Evolutionary conservation across 2,888 invertebrate genomes (phyloP).

Genomic region (Chrysodeixis includens): DNA sequence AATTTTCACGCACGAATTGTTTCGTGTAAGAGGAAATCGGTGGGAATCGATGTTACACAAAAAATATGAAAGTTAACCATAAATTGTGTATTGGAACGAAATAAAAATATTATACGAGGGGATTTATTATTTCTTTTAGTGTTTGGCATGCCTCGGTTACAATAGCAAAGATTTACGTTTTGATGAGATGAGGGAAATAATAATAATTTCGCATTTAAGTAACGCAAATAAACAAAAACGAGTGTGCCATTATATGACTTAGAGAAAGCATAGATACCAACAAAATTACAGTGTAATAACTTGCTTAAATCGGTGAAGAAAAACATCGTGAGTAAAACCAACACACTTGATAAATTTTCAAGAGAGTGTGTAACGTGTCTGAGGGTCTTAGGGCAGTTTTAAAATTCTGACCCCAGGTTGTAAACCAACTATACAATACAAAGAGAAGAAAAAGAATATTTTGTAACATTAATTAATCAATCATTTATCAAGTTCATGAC

Average conservation of each 20-base stretch:
- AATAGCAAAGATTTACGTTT: background rate
- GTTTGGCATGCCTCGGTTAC: background rate
- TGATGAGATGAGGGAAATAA: background rate
- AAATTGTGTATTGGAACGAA: constrained; percentile 29
- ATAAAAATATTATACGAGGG: constrained; percentile 21
- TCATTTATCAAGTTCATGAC: too few species aligned
- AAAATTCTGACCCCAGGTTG: too few species aligned
- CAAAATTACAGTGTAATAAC: too few species aligned
- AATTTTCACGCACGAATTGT: constrained; percentile 52
- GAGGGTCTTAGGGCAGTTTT: too few species aligned
- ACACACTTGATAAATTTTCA: too few species aligned
- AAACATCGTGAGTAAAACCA: too few species aligned
- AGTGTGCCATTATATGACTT: background rate
- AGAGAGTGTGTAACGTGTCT: too few species aligned
- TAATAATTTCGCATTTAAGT: background rate
- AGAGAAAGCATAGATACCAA: too few species aligned
- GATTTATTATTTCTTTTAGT: constrained; percentile 7
- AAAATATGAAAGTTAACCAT: constrained; percentile 45
- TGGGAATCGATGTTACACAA: constrained; percentile 38
- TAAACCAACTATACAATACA: too few species aligned
- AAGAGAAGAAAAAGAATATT: too few species aligned
- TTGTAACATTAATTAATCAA: too few species aligned
- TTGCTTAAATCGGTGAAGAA: too few species aligned
- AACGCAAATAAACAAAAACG: background rate
- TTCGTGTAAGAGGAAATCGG: constrained; percentile 39